Conservation (phyloP, 2,113 vertebrate genomes). For the Bettongia penicillata region DNA sequence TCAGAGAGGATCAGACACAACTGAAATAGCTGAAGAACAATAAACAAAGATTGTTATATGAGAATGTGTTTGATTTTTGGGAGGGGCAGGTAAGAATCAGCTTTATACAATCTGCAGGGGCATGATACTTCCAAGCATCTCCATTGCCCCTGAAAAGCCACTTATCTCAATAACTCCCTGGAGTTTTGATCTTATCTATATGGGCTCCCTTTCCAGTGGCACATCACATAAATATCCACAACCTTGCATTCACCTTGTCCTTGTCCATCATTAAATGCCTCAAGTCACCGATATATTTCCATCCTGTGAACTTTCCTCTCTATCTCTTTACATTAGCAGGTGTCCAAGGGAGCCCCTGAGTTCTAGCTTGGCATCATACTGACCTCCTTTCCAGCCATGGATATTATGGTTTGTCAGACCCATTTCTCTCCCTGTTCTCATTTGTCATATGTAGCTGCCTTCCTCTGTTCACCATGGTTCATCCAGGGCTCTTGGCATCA, state of each 20-base stretch:
- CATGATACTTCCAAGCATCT: not conserved
- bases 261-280: not conserved
- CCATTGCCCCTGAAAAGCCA: not conserved
- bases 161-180: not conserved
- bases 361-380: not conserved
- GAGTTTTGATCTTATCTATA: not conserved
- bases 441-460: not conserved
- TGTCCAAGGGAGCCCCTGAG: not conserved
- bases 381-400: not conserved
- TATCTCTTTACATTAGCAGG: not conserved
- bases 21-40: not conserved
- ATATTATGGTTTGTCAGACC: not conserved
- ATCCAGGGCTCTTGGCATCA: not conserved
- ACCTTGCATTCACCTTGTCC: not conserved
- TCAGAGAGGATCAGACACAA: not conserved
- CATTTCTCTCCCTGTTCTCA: not conserved
- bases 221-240: not conserved
- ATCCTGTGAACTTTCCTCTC: not conserved
- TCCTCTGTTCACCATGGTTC: not conserved
- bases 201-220: not conserved
- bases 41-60: not conserved
- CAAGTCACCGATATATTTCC: not conserved
- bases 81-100: not conserved
- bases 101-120: not conserved
- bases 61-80: not conserved